Evolutionary conservation across 2,888 invertebrate genomes (phyloP), one percentile per base, ranked within the genome.

Genomic region (Diarsia rubi): DNA sequence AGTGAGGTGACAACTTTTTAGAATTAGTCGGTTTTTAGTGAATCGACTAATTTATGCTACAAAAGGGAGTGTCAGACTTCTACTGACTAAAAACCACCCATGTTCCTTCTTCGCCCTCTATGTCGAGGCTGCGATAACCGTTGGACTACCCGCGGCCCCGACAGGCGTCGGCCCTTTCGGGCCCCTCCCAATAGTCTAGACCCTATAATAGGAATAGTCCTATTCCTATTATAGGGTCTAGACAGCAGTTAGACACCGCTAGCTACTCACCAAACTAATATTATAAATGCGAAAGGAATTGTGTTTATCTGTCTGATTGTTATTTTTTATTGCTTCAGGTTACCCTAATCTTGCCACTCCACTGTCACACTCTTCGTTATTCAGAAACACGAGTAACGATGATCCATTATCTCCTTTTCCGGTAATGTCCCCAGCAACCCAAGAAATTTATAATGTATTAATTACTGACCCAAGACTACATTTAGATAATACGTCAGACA

Each of bases 381-480:
- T 70, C 52, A 64, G 63, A n/a, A 69, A 69, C 44, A 69, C 62
- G 49, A 69, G 16, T 21, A 70, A n/a, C 68, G 54, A 70, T 45
- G 63, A 63, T 70, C 70, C 70, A 70, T 44, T 70, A 63, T 70
- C 70, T 52, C 49, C 70, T 44, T 42, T 54, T 52, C 70, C 70
- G 49, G 27, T 54, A 24, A 70, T 71, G 71, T 71, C 71, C 64
- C 71, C 71, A 54, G 71, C 71, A 57, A 71, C 71, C 27, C 54
- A 64, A 64, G 64, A 71, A 54, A 6, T 64, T 71, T 71, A 71
- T 71, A 44, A 71, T 57, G 49, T 64, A 27, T 71, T 71, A 64
- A 71, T 64, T 24, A 64, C 54, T 52, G 64, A 71, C 64, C 62
- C 62, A 62, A 62, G 3, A 14, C 14, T 62, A 42, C 42, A 62